Conservation (phyloP, 2,797 vertebrate species). For the Ctenopoma kingsleyae region DNA sequence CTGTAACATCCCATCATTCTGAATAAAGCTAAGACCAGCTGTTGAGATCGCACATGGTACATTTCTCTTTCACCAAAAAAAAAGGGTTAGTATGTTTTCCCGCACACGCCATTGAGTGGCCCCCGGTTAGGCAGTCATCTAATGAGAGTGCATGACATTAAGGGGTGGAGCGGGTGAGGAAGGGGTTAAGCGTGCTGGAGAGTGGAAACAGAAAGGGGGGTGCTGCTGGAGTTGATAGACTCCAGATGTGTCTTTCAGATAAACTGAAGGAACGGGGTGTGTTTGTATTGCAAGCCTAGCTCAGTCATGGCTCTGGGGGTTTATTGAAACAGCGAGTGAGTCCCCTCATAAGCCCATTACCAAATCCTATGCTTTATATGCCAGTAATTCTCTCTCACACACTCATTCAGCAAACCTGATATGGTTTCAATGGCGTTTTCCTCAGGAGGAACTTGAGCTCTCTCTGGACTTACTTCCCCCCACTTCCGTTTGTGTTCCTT, state of each 20-base stretch:
- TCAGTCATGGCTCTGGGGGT: conserved; percentile 82
- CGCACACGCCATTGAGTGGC: conserved; percentile 58
- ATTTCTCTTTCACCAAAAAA: conserved; percentile 49
- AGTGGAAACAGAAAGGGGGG: conserved; percentile 82
- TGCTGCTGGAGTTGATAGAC: conserved; percentile 86
- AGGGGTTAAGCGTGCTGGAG: conserved; percentile 86
- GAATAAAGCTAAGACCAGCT: conserved; percentile 34
- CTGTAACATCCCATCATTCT: conserved; percentile 43
- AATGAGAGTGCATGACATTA: conserved; percentile 77
- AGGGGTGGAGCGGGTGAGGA: conserved; percentile 82
- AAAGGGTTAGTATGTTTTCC: conserved; percentile 60
- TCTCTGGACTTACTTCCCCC: conserved; percentile 67
- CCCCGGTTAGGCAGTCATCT: conserved; percentile 68
- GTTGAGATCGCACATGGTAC: conserved; percentile 40
- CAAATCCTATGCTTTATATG: conserved; percentile 70
- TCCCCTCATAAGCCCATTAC: conserved; percentile 80
- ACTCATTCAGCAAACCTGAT: conserved; percentile 67
- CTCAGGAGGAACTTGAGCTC: conserved; percentile 64
- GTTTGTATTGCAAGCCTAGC: conserved; percentile 86
- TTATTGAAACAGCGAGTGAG: conserved; percentile 82
- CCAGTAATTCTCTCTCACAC: conserved; percentile 60
- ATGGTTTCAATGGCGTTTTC: conserved; percentile 72
- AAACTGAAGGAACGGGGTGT: conserved; percentile 88
- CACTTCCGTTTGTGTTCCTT: conserved; percentile 75
- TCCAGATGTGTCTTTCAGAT: conserved; percentile 91